Evolutionary conservation across 2,888 invertebrate genomes (phyloP), one percentile per base, ranked within the genome.

Genomic region (Punctoribates punctum): DNA sequence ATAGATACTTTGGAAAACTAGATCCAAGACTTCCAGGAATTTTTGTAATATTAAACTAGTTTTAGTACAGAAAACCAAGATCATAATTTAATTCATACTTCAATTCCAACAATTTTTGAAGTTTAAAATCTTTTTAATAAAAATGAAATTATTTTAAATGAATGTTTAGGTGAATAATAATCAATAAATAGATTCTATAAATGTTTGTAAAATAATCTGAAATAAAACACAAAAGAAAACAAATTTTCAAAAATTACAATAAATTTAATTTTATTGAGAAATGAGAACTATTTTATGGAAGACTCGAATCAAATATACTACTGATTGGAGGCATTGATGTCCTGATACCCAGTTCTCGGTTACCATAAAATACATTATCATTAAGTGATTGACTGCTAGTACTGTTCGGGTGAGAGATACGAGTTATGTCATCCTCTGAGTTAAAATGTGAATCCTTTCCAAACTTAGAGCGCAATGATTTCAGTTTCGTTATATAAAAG

Each of bases 401-500:
- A 48, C 72, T 46, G 38, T 72, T 72, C 27, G 17, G 13, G 15
- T 73, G 73, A 27, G 20, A 17, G 11, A 54, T 51, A n/a, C 54
- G 73, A 27, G 51, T 27, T 13, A 73, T 73, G 34, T 54, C 51
- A 20, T 73, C 54, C 4, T 51, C 54, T 3, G 73, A 67, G 8
- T n/a, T 20, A n/a, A 67, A 67, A 13, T 6, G 34, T 38, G 13
- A 11, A 15, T 29, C n/a, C 9, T 8, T 60, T 1, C 38, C 11
- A 15, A 67, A 67, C 29, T 67, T 67, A 13, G 67, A 38, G 34
- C 34, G 60, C 38, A 38, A 25, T 25, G 51, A 25, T 60, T 73
- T 75, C 13, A 75, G n/a, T 73, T 75, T 75, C 1, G 27, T 72
- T 25, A 75, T 42, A 46, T 78, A 80, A 38, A 79, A 76, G 67